These are phyloP conservation scores for Neoniphon sammara DNA, from an alignment of 2,797 vertebrate species.

Conservation along the genomic window DNA sequence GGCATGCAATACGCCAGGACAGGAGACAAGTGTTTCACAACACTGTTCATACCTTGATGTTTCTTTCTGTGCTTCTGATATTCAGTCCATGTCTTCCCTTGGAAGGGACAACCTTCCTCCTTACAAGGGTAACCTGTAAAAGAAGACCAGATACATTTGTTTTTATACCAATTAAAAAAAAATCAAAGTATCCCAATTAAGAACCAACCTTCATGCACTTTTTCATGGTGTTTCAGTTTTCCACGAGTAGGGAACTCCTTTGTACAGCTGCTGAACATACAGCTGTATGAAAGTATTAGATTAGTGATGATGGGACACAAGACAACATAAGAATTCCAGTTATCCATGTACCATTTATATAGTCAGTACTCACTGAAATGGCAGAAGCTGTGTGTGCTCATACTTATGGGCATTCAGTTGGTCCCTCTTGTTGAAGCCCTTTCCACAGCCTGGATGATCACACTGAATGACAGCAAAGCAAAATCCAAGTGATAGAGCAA, in stretches of 20 bases:
- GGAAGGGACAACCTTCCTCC: conserved; percentile 84
- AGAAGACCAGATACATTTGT: background rate
- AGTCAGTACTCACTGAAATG: conserved; percentile 85
- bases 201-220: conserved; percentile 86
- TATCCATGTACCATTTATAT: background rate
- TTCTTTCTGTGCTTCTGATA: conserved; percentile 85
- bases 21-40: background rate
- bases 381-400: conserved; percentile 83
- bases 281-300: conserved; percentile 76
- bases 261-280: conserved; percentile 84
- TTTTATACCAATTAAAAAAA: background rate
- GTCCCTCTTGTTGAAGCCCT: conserved; percentile 89
- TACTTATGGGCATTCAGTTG: conserved; percentile 88
- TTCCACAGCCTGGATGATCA: conserved; percentile 83
- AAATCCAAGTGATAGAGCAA: background rate
- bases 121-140: conserved; percentile 88
- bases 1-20: too few species aligned
- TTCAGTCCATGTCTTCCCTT: conserved; percentile 91
- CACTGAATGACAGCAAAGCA: conserved; percentile 79
- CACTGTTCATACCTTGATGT: conserved; percentile 83
- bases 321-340: background rate
- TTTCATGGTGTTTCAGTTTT: conserved; percentile 86
- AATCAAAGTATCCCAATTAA: background rate
- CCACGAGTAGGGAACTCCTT: conserved; percentile 81
- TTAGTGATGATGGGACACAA: background rate